Evolutionary conservation across 2,888 invertebrate species (phyloP), one percentile per base, ranked within the genome.

Genomic region (Ophion ventricosus): DNA sequence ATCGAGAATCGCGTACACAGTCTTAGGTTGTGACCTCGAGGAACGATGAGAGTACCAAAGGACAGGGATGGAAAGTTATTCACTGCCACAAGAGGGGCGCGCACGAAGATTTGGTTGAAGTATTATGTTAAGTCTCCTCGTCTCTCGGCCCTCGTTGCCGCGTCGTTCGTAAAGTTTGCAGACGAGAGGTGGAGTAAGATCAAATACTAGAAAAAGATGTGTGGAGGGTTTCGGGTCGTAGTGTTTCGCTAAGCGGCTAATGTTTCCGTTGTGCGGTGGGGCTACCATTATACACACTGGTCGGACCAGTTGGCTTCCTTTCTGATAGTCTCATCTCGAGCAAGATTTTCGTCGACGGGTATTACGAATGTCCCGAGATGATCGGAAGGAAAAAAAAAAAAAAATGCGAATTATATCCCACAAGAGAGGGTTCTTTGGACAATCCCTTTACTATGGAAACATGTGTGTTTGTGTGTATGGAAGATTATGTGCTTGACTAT

Each of bases 11-110:
- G 82, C 82, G 83, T 79, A 79, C 80, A 79, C 76, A 61, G 59
- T 61, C 43, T 25, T 26, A 57, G 82, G 74, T 86, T 83, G 73
- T 83, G 85, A 86, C 85, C 86, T 83, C 66, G 40, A 66, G 56
- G 66, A 14, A 66, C 76, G 17, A 56, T 20, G 54, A 54, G 63
- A 64, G 29, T 35, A 4, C 23, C 66, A 17, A 29, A 17, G n/a
- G n/a, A 64, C 54, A 67, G 40, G 76, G 40, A 25, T 67, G 23
- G 75, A 29, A 35, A 57, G 14, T 40, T 67, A n/a, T 57, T 67
- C 26, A 64, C 25, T 59, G 14, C 67, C 3, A 29, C 7, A 1
- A 59, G 57, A 67, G 26, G 40, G 57, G 2, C 1, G 2, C 1
- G 7, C 43, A 67, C 26, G 14, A 57, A 66, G 57, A 57, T 75